Base-by-base conservation (phyloP, 2,797 vertebrate genomes). In the Manis javanica region DNA sequence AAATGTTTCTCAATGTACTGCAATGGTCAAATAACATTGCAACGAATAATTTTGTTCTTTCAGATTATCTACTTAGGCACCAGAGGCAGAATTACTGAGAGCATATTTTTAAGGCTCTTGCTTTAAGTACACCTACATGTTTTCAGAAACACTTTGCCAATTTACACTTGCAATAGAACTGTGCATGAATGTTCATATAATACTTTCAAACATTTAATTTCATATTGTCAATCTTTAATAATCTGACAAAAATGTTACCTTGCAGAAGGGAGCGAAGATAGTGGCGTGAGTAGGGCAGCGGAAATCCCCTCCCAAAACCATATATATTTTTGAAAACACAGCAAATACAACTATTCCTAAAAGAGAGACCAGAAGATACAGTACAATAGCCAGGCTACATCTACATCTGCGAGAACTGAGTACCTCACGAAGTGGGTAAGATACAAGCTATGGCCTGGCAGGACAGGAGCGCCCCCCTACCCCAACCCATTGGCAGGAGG, bases 151-250 rank as follows among this genome's bases (percentile, higher is more conserved):
- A 4, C 34, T 95, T 95, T 92, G 55, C 15, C 69, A 87, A 78
- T 59, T 91, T 53, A 55, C 16, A 90, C 3, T 64, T 81, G 64
- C 53, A 91, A 83, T 3, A 89, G 31, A 57, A 72, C 18, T 71
- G 5, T 49, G 77, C 29, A 82, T 57, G 37, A 46, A 2, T 61
- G 26, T 1, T 63, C 57, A 93, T 19, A 57, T 21, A 66, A 66
- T 93, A 64, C 9, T 88, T 51, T 72, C 10, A 90, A 90, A 90
- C 19, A 84, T 26, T 93, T 93, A 66, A 57, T 83, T 93, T 68
- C 39, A 79, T 74, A 93, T 71, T 85, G 8, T 79, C 79, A 63
- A 61, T 68, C 18, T 75, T 74, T 78, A 87, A 74, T 23, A 93
- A 86, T 53, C 18, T 77, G 55, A 90, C 23, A 68, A 87, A 87